phyloP scores from a whole-genome alignment of 2,797 vertebrate species.

The Bovichtus diacanthus region DNA sequence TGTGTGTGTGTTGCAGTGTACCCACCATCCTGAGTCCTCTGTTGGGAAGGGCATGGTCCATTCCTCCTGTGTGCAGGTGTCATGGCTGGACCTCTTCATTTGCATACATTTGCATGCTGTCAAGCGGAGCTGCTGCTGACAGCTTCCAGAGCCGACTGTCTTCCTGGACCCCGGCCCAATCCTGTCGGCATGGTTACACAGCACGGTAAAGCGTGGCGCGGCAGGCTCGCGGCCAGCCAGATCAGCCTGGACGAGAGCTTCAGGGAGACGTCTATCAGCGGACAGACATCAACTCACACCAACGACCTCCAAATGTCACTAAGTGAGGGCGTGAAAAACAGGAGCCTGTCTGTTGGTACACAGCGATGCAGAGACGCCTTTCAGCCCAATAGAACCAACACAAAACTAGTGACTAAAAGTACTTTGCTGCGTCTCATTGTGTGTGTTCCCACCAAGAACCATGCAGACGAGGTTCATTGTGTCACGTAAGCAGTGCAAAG shows the following conservation, averaged over 20 bases:
- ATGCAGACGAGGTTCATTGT: neutral
- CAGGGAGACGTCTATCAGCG: slow-evolving; percentile 71
- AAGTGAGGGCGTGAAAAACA: slow-evolving; percentile 18
- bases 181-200: slow-evolving; percentile 86
- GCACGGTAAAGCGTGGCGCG: slow-evolving; percentile 52
- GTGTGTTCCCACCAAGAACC: neutral
- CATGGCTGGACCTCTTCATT: slow-evolving; percentile 89
- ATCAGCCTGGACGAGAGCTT: slow-evolving; percentile 84
- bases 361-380: neutral
- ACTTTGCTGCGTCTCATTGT: neutral
- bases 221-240: slow-evolving; percentile 79
- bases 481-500: neutral
- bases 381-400: neutral
- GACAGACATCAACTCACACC: slow-evolving; percentile 77
- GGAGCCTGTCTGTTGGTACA: neutral
- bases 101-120: slow-evolving; percentile 99
- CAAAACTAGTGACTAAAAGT: neutral
- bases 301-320: slow-evolving; percentile 76
- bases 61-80: slow-evolving; percentile 86
- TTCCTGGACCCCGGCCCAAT: slow-evolving; percentile 92
- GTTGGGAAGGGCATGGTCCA: slow-evolving; percentile 85
- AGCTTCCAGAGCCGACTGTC: slow-evolving; percentile 90
- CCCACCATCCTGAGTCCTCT: slow-evolving; percentile 75
- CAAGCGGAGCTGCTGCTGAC: slow-evolving; percentile 92
- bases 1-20: slow-evolving; percentile 53